Evolutionary conservation across 1,140 invertebrate species (phyloP), one percentile per base, ranked within the genome.

Genomic region (Acromyrmex echinatior): DNA sequence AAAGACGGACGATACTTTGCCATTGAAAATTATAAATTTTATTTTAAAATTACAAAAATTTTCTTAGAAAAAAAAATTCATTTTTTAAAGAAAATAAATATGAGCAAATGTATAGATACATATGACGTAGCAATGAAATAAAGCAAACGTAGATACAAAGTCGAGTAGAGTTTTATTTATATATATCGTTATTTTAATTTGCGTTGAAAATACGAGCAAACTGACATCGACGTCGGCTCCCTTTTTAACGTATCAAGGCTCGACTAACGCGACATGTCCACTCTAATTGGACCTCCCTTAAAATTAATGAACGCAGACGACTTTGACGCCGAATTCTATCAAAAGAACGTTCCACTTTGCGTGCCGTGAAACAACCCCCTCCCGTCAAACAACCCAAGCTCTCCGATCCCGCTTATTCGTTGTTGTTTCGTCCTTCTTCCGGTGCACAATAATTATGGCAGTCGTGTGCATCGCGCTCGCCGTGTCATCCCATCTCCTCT

Each of bases 381-480:
- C 14, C 49, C 49, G 49, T 49, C 21, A 73, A 62, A 82, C 39
- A 49, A 39, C n/a, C 35, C 53, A 10, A 9, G 16, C 80, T 73
- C 35, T 10, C 12, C 80, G 12, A 7, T 25, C 80, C 18, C 80
- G 21, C 18, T 49, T 74, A 82, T 49, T 66, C 76, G 58, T 51
- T 65, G 62, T 73, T 58, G 58, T 85, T 82, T 82, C 68, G 62
- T 73, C 51, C 77, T 78, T 84, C 89, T 77, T 88, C 84, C 70
- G 45, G 70, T 65, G 90, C 77, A 63, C 88, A 89, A 91, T 91
- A 91, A 91, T 91, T 85, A 87, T 87, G 80, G 79, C 80, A 87
- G 86, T 76, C 88, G 88, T 77, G 86, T 58, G 79, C 84, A 90
- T 84, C 89, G 79, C 74, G 90, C 62, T 76, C 58, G 84, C 35